Percentiles rank a stretch among this genome's conserved stretches.
Evolutionary conservation across 1,140 invertebrate species (phyloP).

Genomic region (Bombus difficillimus): DNA sequence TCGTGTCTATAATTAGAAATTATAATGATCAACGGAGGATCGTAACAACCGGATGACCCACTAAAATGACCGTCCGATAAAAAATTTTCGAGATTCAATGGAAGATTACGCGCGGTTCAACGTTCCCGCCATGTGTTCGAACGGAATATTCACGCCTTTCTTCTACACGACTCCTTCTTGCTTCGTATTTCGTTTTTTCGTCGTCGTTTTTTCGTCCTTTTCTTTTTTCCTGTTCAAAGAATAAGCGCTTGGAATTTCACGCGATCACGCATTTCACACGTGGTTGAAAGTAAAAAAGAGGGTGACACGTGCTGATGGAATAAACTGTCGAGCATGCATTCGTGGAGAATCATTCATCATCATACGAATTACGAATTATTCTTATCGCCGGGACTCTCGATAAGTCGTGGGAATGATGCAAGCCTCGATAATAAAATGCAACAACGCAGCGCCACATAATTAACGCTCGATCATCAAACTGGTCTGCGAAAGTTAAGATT

Average conservation of each 20-base stretch:
- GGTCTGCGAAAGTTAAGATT: neutral
- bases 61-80: too few species aligned
- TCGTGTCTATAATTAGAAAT: too few species aligned
- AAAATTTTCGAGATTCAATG: too few species aligned
- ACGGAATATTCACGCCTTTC: too few species aligned
- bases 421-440: neutral
- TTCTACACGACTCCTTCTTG: neutral
- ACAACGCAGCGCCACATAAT: neutral
- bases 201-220: neutral
- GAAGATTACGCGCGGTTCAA: too few species aligned
- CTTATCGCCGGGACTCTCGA: neutral
- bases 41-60: too few species aligned
- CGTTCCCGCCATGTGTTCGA: too few species aligned
- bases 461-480: neutral
- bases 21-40: too few species aligned
- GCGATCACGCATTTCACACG: constrained; percentile 37
- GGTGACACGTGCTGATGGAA: constrained; percentile 26
- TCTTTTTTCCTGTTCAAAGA: neutral
- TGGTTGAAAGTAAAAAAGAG: constrained; percentile 2
- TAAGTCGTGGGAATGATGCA: neutral
- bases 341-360: neutral
- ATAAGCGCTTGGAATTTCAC: neutral
- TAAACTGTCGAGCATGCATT: too few species aligned
- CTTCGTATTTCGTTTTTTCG: neutral
- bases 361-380: constrained; percentile 24